phyloP scores from a whole-genome alignment of 2,113 vertebrate genomes.

The Neotoma lepida region DNA sequence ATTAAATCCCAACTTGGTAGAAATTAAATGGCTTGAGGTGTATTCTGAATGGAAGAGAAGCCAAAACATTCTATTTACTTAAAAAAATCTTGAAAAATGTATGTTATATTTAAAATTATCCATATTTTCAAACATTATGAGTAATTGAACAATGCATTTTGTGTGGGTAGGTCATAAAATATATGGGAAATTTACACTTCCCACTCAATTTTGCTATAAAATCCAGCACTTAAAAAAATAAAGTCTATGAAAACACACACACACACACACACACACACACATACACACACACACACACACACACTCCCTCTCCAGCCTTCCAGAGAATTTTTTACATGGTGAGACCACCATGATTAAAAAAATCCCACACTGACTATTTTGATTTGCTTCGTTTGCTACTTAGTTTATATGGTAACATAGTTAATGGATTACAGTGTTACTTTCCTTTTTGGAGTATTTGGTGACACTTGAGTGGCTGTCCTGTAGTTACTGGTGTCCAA shows the following conservation, averaged over 20 bases:
- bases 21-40: slow-evolving; percentile 25
- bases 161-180: background rate
- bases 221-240: background rate
- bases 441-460: background rate
- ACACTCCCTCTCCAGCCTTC: background rate
- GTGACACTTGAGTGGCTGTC: background rate
- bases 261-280: background rate
- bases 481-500: background rate
- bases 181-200: background rate
- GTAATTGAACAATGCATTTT: background rate
- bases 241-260: background rate
- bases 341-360: background rate
- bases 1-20: background rate
- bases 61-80: background rate
- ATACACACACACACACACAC: background rate
- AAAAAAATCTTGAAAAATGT: background rate
- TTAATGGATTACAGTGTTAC: background rate
- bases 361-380: background rate
- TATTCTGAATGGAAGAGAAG: background rate
- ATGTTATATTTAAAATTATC: background rate
- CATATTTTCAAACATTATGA: background rate
- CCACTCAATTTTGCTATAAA: background rate
- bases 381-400: no score
- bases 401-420: background rate
- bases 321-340: background rate